Percentiles rank a stretch among this genome's conserved stretches.
These are phyloP conservation scores for Hemibagrus guttatus DNA, from an alignment of 2,797 vertebrate genomes.

Conservation along the genomic window DNA sequence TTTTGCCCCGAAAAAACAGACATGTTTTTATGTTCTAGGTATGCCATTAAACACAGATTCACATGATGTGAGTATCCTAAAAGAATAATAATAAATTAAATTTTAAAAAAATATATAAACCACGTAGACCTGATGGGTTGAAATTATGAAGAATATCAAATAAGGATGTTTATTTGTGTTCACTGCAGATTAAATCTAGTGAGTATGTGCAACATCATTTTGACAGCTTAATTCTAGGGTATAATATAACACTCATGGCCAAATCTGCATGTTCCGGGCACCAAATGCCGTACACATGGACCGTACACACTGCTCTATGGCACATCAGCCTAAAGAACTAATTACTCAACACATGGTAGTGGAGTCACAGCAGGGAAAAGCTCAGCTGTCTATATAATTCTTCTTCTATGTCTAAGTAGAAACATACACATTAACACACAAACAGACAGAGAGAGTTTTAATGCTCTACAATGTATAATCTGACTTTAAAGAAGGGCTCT, in stretches of 20 bases:
- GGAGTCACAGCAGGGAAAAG: slow-evolving; percentile 61
- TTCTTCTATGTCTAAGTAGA: slow-evolving; percentile 55
- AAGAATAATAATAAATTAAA: slow-evolving; percentile 1
- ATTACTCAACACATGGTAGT: slow-evolving; percentile 68
- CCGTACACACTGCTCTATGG: slow-evolving; percentile 43
- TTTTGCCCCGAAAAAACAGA: slow-evolving; percentile 49
- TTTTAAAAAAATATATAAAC: slow-evolving; percentile 18
- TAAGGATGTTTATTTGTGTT: slow-evolving; percentile 44
- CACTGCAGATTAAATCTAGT: slow-evolving; percentile 30
- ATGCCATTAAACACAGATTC: slow-evolving; percentile 24
- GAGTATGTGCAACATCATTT: slow-evolving; percentile 36
- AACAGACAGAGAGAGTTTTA: slow-evolving; percentile 57
- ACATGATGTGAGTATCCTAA: background rate
- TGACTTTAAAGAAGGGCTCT: slow-evolving; percentile 73
- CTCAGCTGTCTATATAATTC: slow-evolving; percentile 69
- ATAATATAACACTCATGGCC: slow-evolving; percentile 39
- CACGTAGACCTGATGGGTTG: slow-evolving; percentile 48
- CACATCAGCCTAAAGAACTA: slow-evolving; percentile 61
- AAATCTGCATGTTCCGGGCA: slow-evolving; percentile 48
- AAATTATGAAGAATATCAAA: slow-evolving; percentile 63
- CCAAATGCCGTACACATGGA: slow-evolving; percentile 51
- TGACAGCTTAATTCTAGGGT: slow-evolving; percentile 45
- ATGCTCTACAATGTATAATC: slow-evolving; percentile 61
- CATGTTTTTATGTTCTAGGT: slow-evolving; percentile 38
- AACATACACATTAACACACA: slow-evolving; percentile 57